phyloP scores from a whole-genome alignment of 2,113 vertebrate genomes.

The Entomyzon cyanotis region DNA sequence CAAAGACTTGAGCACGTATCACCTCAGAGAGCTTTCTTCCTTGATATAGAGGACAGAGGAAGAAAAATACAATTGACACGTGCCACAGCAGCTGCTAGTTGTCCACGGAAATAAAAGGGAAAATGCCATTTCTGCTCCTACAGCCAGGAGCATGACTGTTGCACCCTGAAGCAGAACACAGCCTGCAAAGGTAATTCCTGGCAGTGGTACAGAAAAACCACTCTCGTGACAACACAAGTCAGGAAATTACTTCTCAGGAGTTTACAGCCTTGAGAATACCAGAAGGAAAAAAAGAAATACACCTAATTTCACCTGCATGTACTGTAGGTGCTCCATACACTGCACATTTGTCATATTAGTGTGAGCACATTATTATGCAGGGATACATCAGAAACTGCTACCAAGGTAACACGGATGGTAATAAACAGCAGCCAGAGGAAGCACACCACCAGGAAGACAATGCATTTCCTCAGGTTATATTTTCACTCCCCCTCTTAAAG shows the following conservation, averaged over 20 bases:
- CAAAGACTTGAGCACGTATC: fast-evolving
- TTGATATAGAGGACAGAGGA: neutral
- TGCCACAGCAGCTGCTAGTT: neutral
- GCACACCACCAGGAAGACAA: neutral
- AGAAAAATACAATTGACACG: neutral
- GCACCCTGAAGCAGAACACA: fast-evolving
- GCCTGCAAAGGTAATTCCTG: neutral
- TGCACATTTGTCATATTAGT: neutral
- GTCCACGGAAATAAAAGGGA: neutral
- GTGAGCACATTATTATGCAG: neutral
- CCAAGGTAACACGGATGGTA: slow-evolving; percentile 37
- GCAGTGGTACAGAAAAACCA: neutral
- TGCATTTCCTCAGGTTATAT: neutral
- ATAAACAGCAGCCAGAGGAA: neutral
- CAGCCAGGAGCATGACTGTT: fast-evolving
- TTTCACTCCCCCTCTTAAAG: neutral
- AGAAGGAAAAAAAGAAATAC: neutral
- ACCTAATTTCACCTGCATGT: neutral
- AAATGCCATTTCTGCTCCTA: neutral
- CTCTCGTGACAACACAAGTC: neutral
- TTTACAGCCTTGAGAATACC: neutral
- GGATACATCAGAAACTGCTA: neutral
- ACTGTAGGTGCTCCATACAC: neutral
- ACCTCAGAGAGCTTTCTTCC: neutral
- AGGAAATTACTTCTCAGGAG: neutral